Evolutionary conservation across 2,888 invertebrate genomes (phyloP).

Genomic region (Agrenia bidenticulata): DNA sequence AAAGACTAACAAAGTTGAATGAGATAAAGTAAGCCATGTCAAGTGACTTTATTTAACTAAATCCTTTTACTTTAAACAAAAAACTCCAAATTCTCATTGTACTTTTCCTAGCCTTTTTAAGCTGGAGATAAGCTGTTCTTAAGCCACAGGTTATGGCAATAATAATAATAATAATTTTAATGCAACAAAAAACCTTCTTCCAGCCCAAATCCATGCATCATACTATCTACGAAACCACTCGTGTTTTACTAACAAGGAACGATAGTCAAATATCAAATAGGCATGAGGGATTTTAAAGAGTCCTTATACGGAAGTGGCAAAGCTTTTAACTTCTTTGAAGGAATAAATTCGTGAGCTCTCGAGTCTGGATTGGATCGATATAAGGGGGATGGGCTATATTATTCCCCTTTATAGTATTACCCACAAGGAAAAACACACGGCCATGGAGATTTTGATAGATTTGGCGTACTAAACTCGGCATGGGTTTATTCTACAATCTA

Average conservation of each 20-base stretch:
- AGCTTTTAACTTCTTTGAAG: neutral
- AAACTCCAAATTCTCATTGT: no score
- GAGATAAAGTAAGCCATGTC: no score
- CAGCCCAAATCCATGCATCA: neutral
- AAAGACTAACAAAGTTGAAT: no score
- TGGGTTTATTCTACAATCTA: no score
- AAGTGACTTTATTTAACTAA: no score
- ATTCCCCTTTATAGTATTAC: neutral
- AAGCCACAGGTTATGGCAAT: slow-evolving; percentile 10
- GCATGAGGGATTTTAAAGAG: neutral
- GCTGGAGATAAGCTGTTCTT: neutral
- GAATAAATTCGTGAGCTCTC: slow-evolving; percentile 2
- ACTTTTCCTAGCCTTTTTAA: neutral
- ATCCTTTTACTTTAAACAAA: no score
- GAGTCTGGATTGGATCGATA: slow-evolving; percentile 9
- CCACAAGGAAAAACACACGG: no score
- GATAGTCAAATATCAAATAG: neutral
- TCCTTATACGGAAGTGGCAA: slow-evolving; percentile 1
- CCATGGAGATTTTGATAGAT: slow-evolving; percentile 1
- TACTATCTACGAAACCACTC: neutral
- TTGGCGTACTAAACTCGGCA: no score
- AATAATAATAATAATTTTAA: neutral
- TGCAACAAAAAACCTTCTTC: neutral
- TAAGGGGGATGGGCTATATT: slow-evolving; percentile 2
- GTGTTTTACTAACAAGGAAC: slow-evolving; percentile 3